Base-by-base conservation (phyloP, 2,113 vertebrate genomes). In the Leptodactylus fuscus region DNA sequence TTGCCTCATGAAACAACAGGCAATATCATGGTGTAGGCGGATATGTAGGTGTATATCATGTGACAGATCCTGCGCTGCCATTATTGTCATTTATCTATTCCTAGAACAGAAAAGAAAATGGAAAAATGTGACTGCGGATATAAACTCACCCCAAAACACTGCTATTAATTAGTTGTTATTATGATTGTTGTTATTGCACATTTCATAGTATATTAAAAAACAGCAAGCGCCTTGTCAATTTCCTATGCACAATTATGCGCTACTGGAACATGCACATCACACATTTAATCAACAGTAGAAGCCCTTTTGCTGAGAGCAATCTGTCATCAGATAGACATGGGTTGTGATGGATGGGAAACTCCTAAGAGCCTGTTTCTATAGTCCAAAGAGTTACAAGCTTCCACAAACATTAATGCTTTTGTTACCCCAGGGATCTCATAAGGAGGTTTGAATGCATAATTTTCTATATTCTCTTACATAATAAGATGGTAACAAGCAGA, bases 211-310 rank as follows among this genome's bases (percentile, higher is more conserved):
- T 81, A 16, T 12, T 46, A 74, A 11, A 32, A 58, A 29, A 4
- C 77, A 78, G 5, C 0, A 51, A 20, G 74, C 87, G 84, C 27
- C 46, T 0, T 18, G 0, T 71, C 16, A n/a, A 67, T 69, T 81
- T 88, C 75, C 0, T 12, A 46, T 67, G 85, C 85, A 86, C 62
- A 67, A 58, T 82, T 81, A 85, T 51, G 86, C 79, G 41, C 67
- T 82, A 5, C 70, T 87, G 88, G 83, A 89, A 89, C 81, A 86
- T 85, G 55, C 70, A 76, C 32, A 74, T 90, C 89, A 88, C 77
- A 67, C 13, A 70, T 91, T 90, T 89, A 89, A 90, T 91, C 86
- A 83, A 51, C 60, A 91, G 36, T 44, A 80, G 62, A 88, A 76
- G 49, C 27, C 83, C 74, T 90, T 87, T 82, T 16, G 53, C 65